These are phyloP conservation scores for Graptemys geographica DNA, from an alignment of 2,797 vertebrate genomes.

Conservation along the genomic window DNA sequence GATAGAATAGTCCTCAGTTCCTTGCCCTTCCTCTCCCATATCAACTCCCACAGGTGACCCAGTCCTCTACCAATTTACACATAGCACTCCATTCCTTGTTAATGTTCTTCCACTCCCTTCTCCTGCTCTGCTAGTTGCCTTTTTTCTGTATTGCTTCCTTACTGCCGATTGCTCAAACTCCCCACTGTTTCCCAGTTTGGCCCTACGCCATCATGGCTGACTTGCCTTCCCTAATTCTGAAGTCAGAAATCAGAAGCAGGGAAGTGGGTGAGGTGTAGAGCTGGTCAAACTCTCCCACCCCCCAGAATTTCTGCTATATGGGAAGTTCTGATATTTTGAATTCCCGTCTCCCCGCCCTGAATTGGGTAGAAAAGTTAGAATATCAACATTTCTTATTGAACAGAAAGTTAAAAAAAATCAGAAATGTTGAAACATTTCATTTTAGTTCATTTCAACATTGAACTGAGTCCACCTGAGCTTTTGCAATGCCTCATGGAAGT, in stretches of 20 bases:
- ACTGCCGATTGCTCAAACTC: background rate
- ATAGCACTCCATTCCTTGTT: background rate
- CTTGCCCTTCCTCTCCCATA: background rate
- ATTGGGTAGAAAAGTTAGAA: background rate
- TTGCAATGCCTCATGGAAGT: background rate
- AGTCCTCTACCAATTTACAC: background rate
- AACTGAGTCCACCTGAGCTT: no score
- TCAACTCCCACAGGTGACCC: background rate
- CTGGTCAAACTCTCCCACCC: background rate
- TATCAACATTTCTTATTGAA: background rate
- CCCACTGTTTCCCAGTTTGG: background rate
- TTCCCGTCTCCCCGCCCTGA: fast-evolving
- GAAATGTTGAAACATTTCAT: background rate
- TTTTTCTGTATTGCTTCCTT: background rate
- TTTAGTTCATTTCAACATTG: background rate
- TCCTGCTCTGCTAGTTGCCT: background rate
- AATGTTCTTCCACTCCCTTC: background rate
- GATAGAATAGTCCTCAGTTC: background rate
- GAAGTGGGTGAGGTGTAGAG: background rate
- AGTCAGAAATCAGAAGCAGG: background rate
- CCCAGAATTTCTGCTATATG: background rate
- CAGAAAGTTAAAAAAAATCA: background rate
- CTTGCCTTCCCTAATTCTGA: background rate
- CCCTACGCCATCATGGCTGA: background rate
- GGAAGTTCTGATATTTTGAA: background rate